These are phyloP conservation scores for Nycticryphes semicollaris DNA, from an alignment of 2,113 vertebrate genomes.

Conservation along the genomic window DNA sequence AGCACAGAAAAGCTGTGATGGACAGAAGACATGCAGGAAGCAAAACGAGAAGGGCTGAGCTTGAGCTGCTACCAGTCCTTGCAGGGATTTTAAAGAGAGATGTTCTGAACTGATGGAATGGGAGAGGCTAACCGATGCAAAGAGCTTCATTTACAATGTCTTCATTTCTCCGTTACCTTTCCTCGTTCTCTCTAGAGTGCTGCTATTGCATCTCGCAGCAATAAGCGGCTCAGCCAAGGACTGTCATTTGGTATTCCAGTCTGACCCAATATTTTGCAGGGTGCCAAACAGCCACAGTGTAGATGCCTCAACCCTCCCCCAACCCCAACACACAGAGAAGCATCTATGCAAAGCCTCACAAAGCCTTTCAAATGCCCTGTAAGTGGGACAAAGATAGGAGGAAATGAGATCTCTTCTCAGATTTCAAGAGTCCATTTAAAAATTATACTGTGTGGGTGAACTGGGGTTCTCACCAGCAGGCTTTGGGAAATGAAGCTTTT, in stretches of 20 bases:
- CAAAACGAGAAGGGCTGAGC: neutral
- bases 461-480: neutral
- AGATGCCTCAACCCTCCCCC: constrained; percentile 33
- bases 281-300: constrained; percentile 27
- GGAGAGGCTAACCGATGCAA: neutral
- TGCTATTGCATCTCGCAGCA: neutral
- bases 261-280: constrained; percentile 14
- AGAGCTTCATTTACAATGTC: neutral
- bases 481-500: neutral
- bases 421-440: constrained; percentile 53
- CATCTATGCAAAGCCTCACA: constrained; percentile 49
- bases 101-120: neutral
- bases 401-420: constrained; percentile 56
- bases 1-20: neutral
- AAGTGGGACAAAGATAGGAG: constrained; percentile 54
- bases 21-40: neutral
- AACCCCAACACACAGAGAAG: constrained; percentile 14
- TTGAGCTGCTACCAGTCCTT: neutral
- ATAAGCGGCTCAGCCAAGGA: neutral
- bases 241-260: constrained; percentile 28
- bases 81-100: neutral
- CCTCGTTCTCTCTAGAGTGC: neutral
- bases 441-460: neutral
- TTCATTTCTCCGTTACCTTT: neutral
- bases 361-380: constrained; percentile 49